Percentiles rank a stretch among this genome's conserved stretches.
phyloP scores from a whole-genome alignment of 2,113 vertebrate genomes.

The Nothocercus julius region DNA sequence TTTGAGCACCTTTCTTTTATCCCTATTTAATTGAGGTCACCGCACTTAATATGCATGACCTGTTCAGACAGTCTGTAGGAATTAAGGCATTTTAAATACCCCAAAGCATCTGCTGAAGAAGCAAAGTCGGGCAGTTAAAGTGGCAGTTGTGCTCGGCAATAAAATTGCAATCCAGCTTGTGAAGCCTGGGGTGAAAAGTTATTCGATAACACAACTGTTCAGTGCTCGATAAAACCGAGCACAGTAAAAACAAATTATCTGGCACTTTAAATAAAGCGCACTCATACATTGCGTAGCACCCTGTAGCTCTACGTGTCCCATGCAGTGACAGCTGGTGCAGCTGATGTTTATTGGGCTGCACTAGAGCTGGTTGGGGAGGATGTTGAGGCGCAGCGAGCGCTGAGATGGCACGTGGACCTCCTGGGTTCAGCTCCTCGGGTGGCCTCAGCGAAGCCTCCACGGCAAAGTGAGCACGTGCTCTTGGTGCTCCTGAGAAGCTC shows the following conservation, averaged over 20 bases:
- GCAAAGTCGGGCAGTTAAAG: background rate
- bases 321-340: background rate
- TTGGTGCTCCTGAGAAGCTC: background rate
- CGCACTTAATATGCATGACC: background rate
- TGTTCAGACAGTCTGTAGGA: background rate
- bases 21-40: background rate
- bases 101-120: background rate
- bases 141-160: background rate
- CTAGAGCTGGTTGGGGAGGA: background rate
- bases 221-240: background rate
- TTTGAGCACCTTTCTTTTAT: background rate
- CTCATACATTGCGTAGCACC: background rate
- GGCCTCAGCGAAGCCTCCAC: background rate
- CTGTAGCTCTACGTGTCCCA: background rate
- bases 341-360: background rate
- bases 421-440: background rate
- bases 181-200: background rate
- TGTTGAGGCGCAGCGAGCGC: accelerated
- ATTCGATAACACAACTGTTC: background rate
- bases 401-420: background rate
- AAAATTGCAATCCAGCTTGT: background rate
- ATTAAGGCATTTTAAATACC: slow-evolving; percentile 10
- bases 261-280: background rate
- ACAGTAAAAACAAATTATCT: background rate
- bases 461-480: background rate